Evolutionary conservation across 2,113 vertebrate species (phyloP).

Genomic region (Ophiodon elongatus): DNA sequence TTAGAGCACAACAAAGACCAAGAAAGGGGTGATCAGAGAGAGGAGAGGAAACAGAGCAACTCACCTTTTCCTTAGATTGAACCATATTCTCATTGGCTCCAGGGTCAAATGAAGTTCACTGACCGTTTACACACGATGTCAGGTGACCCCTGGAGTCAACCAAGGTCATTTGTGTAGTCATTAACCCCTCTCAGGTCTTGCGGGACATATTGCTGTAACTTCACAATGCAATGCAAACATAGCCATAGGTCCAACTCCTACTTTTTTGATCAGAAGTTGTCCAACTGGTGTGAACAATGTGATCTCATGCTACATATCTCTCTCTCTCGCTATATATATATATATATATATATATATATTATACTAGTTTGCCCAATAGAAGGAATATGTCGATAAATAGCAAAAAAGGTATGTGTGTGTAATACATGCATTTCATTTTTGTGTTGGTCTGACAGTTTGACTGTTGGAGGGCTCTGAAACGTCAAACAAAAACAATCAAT

Average conservation of each 20-base stretch:
- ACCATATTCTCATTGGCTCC: conserved; percentile 23
- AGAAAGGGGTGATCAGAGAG: neutral
- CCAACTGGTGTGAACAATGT: neutral
- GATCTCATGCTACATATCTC: neutral
- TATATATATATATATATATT: too few relatives aligned
- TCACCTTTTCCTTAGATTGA: conserved; percentile 14
- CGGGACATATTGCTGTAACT: conserved; percentile 21
- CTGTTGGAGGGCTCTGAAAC: neutral
- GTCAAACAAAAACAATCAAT: neutral
- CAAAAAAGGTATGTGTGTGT: neutral
- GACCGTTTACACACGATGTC: conserved; percentile 14
- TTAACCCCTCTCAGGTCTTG: conserved; percentile 2
- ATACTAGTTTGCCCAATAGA: neutral
- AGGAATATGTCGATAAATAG: neutral
- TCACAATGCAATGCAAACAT: conserved; percentile 4
- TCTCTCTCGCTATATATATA: too few relatives aligned
- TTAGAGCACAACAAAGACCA: neutral
- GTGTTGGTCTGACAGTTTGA: neutral
- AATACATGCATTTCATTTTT: neutral
- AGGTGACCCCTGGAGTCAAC: conserved; percentile 55
- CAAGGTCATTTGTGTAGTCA: conserved; percentile 6
- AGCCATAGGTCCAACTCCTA: neutral
- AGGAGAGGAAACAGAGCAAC: neutral
- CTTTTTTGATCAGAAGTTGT: neutral
- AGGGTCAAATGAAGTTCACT: conserved; percentile 57